Evolutionary conservation across 1,140 invertebrate genomes (phyloP).

Genomic region (Conopomorpha cramerella): DNA sequence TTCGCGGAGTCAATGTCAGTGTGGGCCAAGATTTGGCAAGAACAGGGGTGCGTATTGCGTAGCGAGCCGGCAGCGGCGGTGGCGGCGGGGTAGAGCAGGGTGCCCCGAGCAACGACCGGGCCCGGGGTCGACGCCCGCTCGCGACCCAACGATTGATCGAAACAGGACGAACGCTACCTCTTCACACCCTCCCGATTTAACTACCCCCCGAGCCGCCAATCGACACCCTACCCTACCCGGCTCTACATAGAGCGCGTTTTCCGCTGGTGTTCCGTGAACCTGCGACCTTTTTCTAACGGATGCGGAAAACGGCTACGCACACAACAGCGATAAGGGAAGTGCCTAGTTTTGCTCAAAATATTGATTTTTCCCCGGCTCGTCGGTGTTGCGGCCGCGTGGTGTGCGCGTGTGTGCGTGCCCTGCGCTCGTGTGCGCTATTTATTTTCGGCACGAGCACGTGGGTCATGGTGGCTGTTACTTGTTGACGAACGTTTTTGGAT

Average conservation of each 20-base stretch:
- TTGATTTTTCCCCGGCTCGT: constrained; percentile 51
- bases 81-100: constrained; percentile 40
- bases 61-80: background rate
- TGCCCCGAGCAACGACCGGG: constrained; percentile 49
- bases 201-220: constrained; percentile 27
- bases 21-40: constrained; percentile 47
- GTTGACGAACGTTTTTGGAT: constrained; percentile 55
- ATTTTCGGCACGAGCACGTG: constrained; percentile 53
- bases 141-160: constrained; percentile 50
- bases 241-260: too few relatives aligned
- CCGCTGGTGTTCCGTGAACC: too few relatives aligned
- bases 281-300: too few relatives aligned
- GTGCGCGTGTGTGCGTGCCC: constrained; percentile 20
- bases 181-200: constrained; percentile 37
- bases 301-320: constrained; percentile 23
- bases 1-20: constrained; percentile 49
- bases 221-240: too few relatives aligned
- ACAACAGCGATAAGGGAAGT: constrained; percentile 44
- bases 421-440: constrained; percentile 22
- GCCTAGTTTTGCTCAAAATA: constrained; percentile 61
- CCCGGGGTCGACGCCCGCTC: constrained; percentile 46
- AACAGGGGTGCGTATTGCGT: constrained; percentile 31
- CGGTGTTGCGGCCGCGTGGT: constrained; percentile 33
- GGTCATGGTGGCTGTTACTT: constrained; percentile 49
- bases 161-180: constrained; percentile 35